Base-by-base conservation (phyloP, 2,113 vertebrate genomes). In the Clarias batrachus region DNA sequence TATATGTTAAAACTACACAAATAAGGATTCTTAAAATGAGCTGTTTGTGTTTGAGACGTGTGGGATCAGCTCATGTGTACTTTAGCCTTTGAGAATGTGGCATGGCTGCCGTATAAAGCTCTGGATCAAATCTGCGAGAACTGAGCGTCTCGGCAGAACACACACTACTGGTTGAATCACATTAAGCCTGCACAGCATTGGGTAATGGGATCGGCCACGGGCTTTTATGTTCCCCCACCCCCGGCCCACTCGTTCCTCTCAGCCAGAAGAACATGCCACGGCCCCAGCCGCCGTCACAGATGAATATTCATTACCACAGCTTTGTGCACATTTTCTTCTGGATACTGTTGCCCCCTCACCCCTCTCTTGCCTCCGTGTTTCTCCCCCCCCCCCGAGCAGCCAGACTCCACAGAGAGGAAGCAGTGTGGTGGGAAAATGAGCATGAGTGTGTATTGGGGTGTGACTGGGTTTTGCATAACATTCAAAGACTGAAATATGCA, bases 121-220 rank as follows among this genome's bases (percentile, higher is more conserved):
- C 84, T 48, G 88, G 89, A 85, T 85, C 88, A 88, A 90, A 89
- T 86, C 85, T 82, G 83, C 82, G 76, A 81, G 85, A 89, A 87
- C 83, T 80, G 84, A 80, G 86, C 79, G 82, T 89, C 86, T 86
- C 82, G 73, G 88, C 86, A 87, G 88, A 87, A 88, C 88, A 88
- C 85, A 89, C 86, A 88, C 87, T 90, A 83, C 87, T 89, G 88
- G 87, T 86, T 88, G 87, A 91, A 91, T 91, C 87, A 89, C 86
- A 91, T 91, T 91, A 90, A 90, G 85, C 88, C 86, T 87, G 86
- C 88, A 84, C 91, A 87, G 87, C 83, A 70, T 83, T 86, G 87
- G 87, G 85, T 91, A 91, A 91, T 91, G 90, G 89, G 90, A 91
- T 91, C 89, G 85, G 90, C 87, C 90, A 91, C 70, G 90, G 90